Evolutionary conservation across 1,140 invertebrate genomes (phyloP).

Genomic region (Teleopsis dalmanni): DNA sequence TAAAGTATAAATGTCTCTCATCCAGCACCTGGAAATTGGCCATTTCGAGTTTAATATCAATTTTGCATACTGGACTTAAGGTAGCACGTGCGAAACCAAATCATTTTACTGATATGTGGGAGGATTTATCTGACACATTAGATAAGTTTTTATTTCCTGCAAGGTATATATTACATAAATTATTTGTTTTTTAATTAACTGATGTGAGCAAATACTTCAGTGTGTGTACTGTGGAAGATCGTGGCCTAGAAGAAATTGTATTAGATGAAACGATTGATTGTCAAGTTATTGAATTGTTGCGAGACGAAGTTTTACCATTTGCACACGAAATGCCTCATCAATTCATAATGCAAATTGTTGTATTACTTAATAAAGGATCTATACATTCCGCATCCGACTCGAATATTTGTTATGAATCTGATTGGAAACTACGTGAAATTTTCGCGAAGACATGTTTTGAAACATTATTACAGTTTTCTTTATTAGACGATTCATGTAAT

Average conservation of each 20-base stretch:
- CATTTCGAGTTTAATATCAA: slow-evolving; percentile 67
- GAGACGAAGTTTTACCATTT: slow-evolving; percentile 79
- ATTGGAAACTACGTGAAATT: slow-evolving; percentile 80
- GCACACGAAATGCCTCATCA: slow-evolving; percentile 72
- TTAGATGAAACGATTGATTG: slow-evolving; percentile 80
- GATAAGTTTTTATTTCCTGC: slow-evolving; percentile 88
- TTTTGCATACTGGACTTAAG: slow-evolving; percentile 78
- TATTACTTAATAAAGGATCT: slow-evolving; percentile 86
- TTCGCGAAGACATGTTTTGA: slow-evolving; percentile 96
- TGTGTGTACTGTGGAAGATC: slow-evolving; percentile 51
- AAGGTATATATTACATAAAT: slow-evolving; percentile 45
- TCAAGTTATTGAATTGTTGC: slow-evolving; percentile 75
- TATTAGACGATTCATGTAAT: slow-evolving; percentile 55
- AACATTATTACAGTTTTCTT: slow-evolving; percentile 88
- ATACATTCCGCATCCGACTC: slow-evolving; percentile 78
- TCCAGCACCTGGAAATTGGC: slow-evolving; percentile 81
- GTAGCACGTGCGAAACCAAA: slow-evolving; percentile 71
- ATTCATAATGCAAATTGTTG: slow-evolving; percentile 80
- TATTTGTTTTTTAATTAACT: not conserved
- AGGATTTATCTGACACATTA: slow-evolving; percentile 72
- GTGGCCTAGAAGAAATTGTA: slow-evolving; percentile 73
- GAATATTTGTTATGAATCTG: slow-evolving; percentile 70
- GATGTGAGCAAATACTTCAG: slow-evolving; percentile 13
- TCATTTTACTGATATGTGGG: slow-evolving; percentile 71
- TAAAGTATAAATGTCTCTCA: slow-evolving; percentile 78